Evolutionary conservation across 2,888 invertebrate genomes (phyloP), one percentile per base, ranked within the genome.

Genomic region (Dicranocentrus wangi): DNA sequence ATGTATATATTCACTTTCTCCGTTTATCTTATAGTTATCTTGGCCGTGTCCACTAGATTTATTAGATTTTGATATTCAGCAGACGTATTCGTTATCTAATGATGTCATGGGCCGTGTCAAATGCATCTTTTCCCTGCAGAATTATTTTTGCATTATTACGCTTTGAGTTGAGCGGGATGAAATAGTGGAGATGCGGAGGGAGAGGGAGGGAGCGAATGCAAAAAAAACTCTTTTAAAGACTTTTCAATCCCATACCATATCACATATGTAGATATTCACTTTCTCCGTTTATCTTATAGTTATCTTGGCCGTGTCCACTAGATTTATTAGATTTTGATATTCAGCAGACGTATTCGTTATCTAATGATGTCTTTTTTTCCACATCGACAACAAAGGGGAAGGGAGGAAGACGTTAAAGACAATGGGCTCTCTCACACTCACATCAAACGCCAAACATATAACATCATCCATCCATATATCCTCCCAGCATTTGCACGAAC

Each of bases 241-340:
- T n/a, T 32, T 32, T 32, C n/a, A n/a, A n/a, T n/a, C n/a, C n/a
- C n/a, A 10, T 32, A 32, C 32, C 32, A 3, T 32, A 10, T 7
- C 32, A 7, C 10, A 32, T 32, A 7, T 32, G 32, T 32, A 8
- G 3, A 69, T 3, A 21, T 19, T 13, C 21, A 73, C 73, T 80
- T 80, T 80, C 80, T 69, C 73, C 61, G 28, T 23, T 65, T 79
- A 58, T 72, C 66, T 21, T 71, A 43, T 42, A 55, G 43, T 66
- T 66, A 15, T 15, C 68, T 15, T 61, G n/a, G n/a, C 43, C 39
- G 17, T 8, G 66, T 70, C 70, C 78, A 78, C 72, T 72, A 79
- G 61, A 79, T 71, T 79, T 79, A 79, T 79, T 79, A 55, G 66
- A 60, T 72, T 72, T 53, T 78, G n/a, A 17, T 27, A 68, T 68